These are phyloP conservation scores for Ormia ochracea DNA, from an alignment of 2,888 invertebrate species.

Conservation along the genomic window DNA sequence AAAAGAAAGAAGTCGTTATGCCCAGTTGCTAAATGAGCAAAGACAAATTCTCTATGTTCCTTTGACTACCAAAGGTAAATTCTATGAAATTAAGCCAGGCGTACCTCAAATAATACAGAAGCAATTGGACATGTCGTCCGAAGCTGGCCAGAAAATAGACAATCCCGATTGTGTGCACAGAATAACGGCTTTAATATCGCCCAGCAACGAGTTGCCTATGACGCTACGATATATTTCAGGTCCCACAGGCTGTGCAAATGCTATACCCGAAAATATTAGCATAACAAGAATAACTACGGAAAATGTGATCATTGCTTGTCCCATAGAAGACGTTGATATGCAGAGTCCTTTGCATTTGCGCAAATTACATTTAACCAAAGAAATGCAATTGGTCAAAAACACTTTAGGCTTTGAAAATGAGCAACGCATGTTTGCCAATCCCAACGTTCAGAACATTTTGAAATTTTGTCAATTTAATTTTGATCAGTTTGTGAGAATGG, in stretches of 20 bases:
- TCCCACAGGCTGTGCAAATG: constrained; percentile 69
- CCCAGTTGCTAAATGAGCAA: constrained; percentile 85
- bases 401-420: constrained; percentile 76
- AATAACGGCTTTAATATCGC: constrained; percentile 71
- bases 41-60: constrained; percentile 86
- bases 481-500: constrained; percentile 75
- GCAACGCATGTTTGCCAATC: constrained; percentile 76
- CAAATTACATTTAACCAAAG: constrained; percentile 77
- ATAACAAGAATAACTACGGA: constrained; percentile 73
- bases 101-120: constrained; percentile 77
- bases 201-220: constrained; percentile 72
- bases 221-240: constrained; percentile 75
- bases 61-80: constrained; percentile 85
- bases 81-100: constrained; percentile 82
- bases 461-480: constrained; percentile 77
- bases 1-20: constrained; percentile 80
- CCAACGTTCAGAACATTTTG: constrained; percentile 76
- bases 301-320: constrained; percentile 78
- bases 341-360: constrained; percentile 77
- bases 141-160: constrained; percentile 70
- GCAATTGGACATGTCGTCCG: constrained; percentile 64
- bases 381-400: constrained; percentile 74
- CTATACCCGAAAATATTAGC: constrained; percentile 75
- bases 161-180: constrained; percentile 77
- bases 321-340: constrained; percentile 77